Evolutionary conservation across 2,888 invertebrate genomes (phyloP).

Genomic region (Melolontha melolontha): DNA sequence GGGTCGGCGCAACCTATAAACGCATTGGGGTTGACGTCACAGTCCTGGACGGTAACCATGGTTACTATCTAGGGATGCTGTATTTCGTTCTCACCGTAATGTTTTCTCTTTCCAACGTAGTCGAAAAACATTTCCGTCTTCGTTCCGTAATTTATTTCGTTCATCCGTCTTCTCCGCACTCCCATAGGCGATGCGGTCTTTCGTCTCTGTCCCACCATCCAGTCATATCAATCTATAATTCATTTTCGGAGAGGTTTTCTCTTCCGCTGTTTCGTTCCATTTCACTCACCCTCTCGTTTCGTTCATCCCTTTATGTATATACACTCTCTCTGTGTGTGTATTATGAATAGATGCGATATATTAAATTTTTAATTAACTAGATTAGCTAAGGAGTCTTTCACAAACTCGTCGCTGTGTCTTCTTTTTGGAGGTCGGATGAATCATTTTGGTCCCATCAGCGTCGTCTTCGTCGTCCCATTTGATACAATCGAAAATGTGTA

Average conservation of each 20-base stretch:
- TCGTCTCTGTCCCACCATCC: conserved; percentile 49
- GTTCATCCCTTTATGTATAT: conserved; percentile 11
- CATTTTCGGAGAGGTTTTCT: conserved; percentile 56
- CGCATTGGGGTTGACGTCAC: conserved; percentile 50
- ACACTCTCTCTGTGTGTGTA: conserved; percentile 7
- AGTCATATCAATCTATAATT: conserved; percentile 60
- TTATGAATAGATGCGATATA: conserved; percentile 56
- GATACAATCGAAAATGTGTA: conserved; percentile 11
- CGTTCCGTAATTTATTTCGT: conserved; percentile 45
- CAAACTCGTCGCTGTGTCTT: conserved; percentile 25
- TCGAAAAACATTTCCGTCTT: conserved; percentile 23
- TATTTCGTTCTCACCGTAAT: conserved; percentile 39
- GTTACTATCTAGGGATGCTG: conserved; percentile 51
- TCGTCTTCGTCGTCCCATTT: conserved; percentile 24
- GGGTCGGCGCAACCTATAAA: conserved; percentile 39
- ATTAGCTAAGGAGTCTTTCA: conserved; percentile 44
- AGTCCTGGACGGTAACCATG: conserved; percentile 52
- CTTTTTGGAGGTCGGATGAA: conserved; percentile 6
- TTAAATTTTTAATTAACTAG: conserved; percentile 56
- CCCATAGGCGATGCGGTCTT: conserved; percentile 23
- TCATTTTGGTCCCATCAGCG: conserved; percentile 5
- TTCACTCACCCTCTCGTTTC: conserved; percentile 18
- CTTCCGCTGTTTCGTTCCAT: conserved; percentile 10
- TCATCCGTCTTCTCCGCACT: conserved; percentile 49
- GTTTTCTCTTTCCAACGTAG: conserved; percentile 38